A percentile compares a stretch with the other conserved stretches of the same genome.
phyloP scores from a whole-genome alignment of 2,797 vertebrate species.

The Hylomyscus alleni region DNA sequence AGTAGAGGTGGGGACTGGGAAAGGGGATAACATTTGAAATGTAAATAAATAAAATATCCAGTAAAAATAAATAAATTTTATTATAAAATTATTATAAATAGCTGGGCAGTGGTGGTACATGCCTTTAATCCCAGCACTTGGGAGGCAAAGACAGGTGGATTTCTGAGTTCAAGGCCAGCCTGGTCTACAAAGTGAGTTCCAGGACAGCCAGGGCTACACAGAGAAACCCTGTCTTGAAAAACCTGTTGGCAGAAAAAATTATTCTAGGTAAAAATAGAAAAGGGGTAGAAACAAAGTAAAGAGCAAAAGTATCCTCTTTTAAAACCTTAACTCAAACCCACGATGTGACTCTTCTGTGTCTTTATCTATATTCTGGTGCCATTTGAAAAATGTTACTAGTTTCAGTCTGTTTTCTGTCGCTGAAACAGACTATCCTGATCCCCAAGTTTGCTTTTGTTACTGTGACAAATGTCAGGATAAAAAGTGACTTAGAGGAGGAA shows the following conservation, averaged over 20 bases:
- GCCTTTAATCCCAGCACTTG: too few species aligned
- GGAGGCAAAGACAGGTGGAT: too few species aligned
- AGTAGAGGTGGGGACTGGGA: too few species aligned
- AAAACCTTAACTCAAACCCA: slow-evolving; percentile 7
- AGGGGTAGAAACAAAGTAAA: background rate
- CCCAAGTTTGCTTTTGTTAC: background rate
- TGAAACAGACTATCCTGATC: background rate
- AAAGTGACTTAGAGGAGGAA: background rate
- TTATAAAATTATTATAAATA: too few species aligned
- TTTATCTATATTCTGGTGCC: background rate
- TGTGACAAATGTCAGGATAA: background rate
- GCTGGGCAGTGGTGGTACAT: too few species aligned
- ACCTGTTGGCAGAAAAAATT: background rate
- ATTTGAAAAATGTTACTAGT: background rate
- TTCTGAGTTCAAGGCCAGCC: too few species aligned
- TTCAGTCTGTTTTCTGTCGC: background rate
- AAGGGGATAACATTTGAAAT: too few species aligned
- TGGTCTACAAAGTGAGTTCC: too few species aligned
- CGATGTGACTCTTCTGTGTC: background rate
- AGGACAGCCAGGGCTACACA: too few species aligned
- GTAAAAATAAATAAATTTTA: too few species aligned
- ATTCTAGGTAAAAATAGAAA: background rate
- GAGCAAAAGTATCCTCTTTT: background rate
- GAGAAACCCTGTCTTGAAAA: too few species aligned
- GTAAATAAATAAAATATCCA: too few species aligned